phyloP scores from a whole-genome alignment of 2,113 vertebrate genomes.

The Speoplatyrhinus poulsoni region DNA sequence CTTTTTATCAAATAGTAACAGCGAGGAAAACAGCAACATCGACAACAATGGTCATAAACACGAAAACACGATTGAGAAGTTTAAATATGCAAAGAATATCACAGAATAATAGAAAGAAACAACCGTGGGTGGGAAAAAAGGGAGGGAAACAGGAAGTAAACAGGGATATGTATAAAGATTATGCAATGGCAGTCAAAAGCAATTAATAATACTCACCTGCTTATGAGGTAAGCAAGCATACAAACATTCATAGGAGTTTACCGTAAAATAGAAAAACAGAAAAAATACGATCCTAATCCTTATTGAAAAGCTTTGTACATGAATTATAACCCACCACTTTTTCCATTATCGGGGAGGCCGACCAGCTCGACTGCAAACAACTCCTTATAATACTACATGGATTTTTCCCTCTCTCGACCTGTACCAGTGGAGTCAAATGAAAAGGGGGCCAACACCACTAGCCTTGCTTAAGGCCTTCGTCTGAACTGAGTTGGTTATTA shows the following conservation, averaged over 20 bases:
- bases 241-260: slow-evolving; percentile 69
- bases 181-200: no score
- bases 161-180: neutral
- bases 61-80: slow-evolving; percentile 68
- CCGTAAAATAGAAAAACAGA: slow-evolving; percentile 47
- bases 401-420: slow-evolving; percentile 38
- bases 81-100: slow-evolving; percentile 80
- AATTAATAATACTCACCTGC: slow-evolving; percentile 67
- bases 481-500: neutral
- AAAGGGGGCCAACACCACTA: neutral
- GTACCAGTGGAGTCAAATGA: slow-evolving; percentile 38
- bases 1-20: slow-evolving; percentile 70
- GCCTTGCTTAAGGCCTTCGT: slow-evolving; percentile 51
- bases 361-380: slow-evolving; percentile 41
- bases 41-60: slow-evolving; percentile 65
- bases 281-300: slow-evolving; percentile 17
- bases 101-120: slow-evolving; percentile 70
- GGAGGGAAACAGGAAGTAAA: slow-evolving; percentile 1
- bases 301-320: slow-evolving; percentile 54
- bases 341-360: neutral
- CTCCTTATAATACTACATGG: slow-evolving; percentile 45
- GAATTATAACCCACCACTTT: slow-evolving; percentile 11
- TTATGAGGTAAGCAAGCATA: slow-evolving; percentile 60
- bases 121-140: slow-evolving; percentile 47
- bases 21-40: slow-evolving; percentile 69